These are phyloP conservation scores for Drosophila mulleri DNA, from an alignment of 2,888 invertebrate species.

Conservation along the genomic window DNA sequence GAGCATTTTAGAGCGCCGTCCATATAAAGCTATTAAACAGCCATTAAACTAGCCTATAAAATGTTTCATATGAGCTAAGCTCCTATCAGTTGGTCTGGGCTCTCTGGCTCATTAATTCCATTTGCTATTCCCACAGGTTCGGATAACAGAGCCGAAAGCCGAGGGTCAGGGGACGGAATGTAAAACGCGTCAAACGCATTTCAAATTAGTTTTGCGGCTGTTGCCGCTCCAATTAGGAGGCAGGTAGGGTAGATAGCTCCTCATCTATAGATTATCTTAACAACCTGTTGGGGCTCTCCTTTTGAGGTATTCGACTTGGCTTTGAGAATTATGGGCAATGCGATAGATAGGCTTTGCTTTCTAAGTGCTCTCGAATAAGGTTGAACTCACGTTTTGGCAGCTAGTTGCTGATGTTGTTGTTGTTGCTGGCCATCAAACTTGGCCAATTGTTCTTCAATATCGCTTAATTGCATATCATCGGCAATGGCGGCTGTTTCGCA, in stretches of 20 bases:
- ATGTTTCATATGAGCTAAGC: slow-evolving; percentile 37
- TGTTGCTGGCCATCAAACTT: slow-evolving; percentile 67
- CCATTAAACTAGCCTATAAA: slow-evolving; percentile 55
- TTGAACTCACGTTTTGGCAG: slow-evolving; percentile 61
- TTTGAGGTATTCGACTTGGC: background rate
- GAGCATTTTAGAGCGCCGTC: slow-evolving; percentile 43
- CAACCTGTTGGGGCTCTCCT: slow-evolving; percentile 31
- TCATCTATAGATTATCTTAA: background rate
- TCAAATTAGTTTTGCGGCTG: slow-evolving; percentile 37
- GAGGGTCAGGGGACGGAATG: slow-evolving; percentile 24
- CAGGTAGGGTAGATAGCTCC: background rate
- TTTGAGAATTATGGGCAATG: slow-evolving; percentile 60
- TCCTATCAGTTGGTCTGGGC: slow-evolving; percentile 3
- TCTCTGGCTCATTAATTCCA: slow-evolving; percentile 25
- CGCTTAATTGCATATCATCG: slow-evolving; percentile 83
- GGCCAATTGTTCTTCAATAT: slow-evolving; percentile 85
- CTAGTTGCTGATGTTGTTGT: slow-evolving; percentile 22
- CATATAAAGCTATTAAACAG: slow-evolving; percentile 68
- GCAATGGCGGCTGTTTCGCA: slow-evolving; percentile 66
- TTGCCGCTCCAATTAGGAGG: slow-evolving; percentile 52
- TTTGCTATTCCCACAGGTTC: slow-evolving; percentile 39
- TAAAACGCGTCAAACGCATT: slow-evolving; percentile 69
- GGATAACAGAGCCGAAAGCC: background rate
- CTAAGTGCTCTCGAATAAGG: slow-evolving; percentile 39
- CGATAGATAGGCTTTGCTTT: slow-evolving; percentile 43